Base-by-base conservation (phyloP, 2,888 invertebrate genomes). In the Sminthurides aquaticus region DNA sequence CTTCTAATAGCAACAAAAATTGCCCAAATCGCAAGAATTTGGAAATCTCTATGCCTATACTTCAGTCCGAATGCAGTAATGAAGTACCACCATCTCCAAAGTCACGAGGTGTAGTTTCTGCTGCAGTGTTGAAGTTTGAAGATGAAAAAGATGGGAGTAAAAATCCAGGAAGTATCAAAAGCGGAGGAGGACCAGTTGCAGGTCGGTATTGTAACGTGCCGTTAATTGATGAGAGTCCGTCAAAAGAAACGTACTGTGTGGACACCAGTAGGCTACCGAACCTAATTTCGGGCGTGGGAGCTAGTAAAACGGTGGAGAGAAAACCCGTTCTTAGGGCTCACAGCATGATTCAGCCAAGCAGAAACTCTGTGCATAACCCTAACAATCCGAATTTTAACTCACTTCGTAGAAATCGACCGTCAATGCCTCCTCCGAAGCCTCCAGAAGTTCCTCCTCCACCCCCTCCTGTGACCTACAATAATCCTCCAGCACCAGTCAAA, bases 21-120 rank as follows among this genome's bases (percentile, higher is more conserved):
- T 54, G 8, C 8, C 5, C 64, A 15, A 70, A 62, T 57, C 57
- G 69, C 22, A 67, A 68, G 24, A 64, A 60, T 49, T 20, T 74
- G 15, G 71, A 71, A 48, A 74, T 74, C 54, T 74, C 74, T 1
- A 67, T 68, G 34, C 74, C 74, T 8, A 74, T 72, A 62, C 55
- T 74, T 11, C 70, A 70, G 34, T 49, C 55, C 49, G 68, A 68
- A 22, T n/a, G 52, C n/a, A n/a, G n/a, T 22, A 60, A 65, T 27
- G 26, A 65, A 48, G n/a, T 25, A 25, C 26, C 55, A 20, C 28
- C 20, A 60, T 43, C 34, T 56, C 27, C 62, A 66, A 60, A 60
- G 58, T 11, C 59, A 25, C 43, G 62, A 1, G 55, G 22, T 2
- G n/a, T 29, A 15, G 63, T 24, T 8, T 27, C 43, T 24, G 55